A percentile compares a stretch with the other conserved stretches of the same genome.
phyloP scores from a whole-genome alignment of 2,888 invertebrate genomes.

The Diachrysia chrysitis region DNA sequence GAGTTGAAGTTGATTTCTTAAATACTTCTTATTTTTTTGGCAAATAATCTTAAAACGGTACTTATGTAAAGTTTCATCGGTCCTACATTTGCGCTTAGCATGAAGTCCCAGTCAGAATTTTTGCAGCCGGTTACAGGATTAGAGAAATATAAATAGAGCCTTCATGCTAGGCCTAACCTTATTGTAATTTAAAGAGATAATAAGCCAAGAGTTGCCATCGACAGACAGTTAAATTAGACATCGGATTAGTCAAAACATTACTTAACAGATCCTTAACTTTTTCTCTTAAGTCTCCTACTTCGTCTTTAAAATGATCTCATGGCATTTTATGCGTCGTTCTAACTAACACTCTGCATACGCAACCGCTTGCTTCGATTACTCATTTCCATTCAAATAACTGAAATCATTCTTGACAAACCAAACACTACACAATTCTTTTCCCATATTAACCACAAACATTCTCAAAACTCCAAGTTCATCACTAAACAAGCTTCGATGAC shows the following conservation, averaged over 20 bases:
- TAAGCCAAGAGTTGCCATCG: slow-evolving; percentile 13
- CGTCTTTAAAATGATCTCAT: neutral
- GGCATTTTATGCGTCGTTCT: neutral
- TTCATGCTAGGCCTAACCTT: slow-evolving; percentile 35
- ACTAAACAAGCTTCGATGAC: slow-evolving; percentile 50
- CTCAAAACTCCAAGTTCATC: slow-evolving; percentile 21
- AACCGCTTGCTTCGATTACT: neutral
- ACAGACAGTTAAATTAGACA: neutral
- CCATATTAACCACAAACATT: slow-evolving; percentile 45
- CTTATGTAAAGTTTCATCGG: too few species aligned
- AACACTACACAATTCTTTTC: slow-evolving; percentile 9
- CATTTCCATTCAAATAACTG: neutral
- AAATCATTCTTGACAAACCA: slow-evolving; percentile 1
- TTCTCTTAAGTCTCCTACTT: neutral
- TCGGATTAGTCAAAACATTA: neutral
- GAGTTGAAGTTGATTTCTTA: too few species aligned
- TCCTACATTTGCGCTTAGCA: too few species aligned
- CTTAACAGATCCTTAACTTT: neutral
- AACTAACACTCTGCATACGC: neutral
- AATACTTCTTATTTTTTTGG: too few species aligned
- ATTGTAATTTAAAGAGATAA: slow-evolving; percentile 46
- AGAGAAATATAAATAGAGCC: slow-evolving; percentile 50
- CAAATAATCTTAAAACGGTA: too few species aligned
- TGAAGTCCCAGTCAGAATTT: neutral
- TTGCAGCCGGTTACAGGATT: slow-evolving; percentile 31